phyloP scores from a whole-genome alignment of 30 jellyfish, hydroid and myxozoan genomes.

The Catostylus mosaicus region DNA sequence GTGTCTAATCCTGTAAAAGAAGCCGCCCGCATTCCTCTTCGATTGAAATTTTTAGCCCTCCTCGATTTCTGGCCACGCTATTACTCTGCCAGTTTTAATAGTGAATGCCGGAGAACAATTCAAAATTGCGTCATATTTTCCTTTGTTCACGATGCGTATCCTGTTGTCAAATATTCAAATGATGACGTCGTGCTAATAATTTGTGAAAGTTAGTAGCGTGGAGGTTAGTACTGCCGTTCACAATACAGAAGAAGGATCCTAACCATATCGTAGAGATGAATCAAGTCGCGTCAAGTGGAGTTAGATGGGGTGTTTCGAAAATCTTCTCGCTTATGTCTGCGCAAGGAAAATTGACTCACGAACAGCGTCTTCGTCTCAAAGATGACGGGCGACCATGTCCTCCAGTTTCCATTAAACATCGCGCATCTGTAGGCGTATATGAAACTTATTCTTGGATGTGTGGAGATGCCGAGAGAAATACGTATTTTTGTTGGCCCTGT shows the following conservation, averaged over 20 bases:
- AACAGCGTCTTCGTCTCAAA: slow-evolving; percentile 33
- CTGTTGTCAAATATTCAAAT: slow-evolving; percentile 9
- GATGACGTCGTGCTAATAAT: slow-evolving; percentile 4
- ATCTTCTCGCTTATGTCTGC: background rate
- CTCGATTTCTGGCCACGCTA: background rate
- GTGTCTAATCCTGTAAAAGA: no score
- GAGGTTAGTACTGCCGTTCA: background rate
- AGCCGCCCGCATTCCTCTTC: background rate
- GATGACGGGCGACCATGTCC: slow-evolving; percentile 39
- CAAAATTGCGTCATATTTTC: background rate
- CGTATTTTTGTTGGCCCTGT: slow-evolving; percentile 58
- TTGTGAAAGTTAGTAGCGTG: background rate
- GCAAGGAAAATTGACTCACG: background rate
- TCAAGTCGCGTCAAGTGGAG: background rate
- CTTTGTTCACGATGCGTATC: slow-evolving; percentile 1
- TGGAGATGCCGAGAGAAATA: slow-evolving; percentile 49
- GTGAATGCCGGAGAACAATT: background rate
- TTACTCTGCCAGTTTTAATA: no score
- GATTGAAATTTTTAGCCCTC: background rate
- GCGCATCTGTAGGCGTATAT: slow-evolving; percentile 11
- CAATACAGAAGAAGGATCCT: background rate
- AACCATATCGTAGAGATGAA: background rate
- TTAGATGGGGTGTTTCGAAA: background rate
- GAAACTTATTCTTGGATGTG: slow-evolving; percentile 32
- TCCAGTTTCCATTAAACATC: background rate